A percentile compares a stretch with the other conserved stretches of the same genome.
phyloP scores from a whole-genome alignment of 2,888 invertebrate genomes.

The Diarsia dahlii region DNA sequence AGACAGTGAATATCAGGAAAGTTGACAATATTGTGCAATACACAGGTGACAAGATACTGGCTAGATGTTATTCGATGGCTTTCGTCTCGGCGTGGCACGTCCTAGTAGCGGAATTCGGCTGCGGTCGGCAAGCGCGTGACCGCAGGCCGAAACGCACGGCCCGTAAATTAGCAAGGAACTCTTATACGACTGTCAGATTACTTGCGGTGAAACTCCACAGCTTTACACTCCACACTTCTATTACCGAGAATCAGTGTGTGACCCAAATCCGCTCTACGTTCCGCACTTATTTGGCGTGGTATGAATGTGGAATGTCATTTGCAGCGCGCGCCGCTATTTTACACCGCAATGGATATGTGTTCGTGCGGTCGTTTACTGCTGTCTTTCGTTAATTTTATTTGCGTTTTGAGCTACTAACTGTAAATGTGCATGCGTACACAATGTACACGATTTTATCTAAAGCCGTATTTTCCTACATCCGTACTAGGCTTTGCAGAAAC shows the following conservation, averaged over 20 bases:
- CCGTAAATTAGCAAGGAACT: conserved; percentile 85
- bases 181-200: conserved; percentile 81
- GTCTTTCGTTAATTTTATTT: conserved; percentile 81
- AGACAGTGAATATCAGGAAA: background rate
- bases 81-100: conserved; percentile 62
- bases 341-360: conserved; percentile 81
- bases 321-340: conserved; percentile 81
- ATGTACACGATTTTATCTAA: conserved; percentile 73
- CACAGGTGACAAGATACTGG: background rate
- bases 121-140: conserved; percentile 83
- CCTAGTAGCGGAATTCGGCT: conserved; percentile 82
- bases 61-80: conserved; percentile 12
- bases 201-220: conserved; percentile 84
- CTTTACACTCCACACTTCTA: conserved; percentile 80
- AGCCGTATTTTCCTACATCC: conserved; percentile 72
- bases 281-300: conserved; percentile 82
- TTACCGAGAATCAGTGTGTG: conserved; percentile 86
- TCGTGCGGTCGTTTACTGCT: conserved; percentile 77
- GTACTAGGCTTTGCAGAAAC: conserved; percentile 69
- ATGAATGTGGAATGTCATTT: conserved; percentile 86
- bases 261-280: conserved; percentile 83
- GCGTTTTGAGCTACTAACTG: conserved; percentile 74
- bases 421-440: conserved; percentile 73
- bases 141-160: conserved; percentile 85
- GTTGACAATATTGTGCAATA: background rate